Evolutionary conservation across 2,888 invertebrate genomes (phyloP), one percentile per base, ranked within the genome.

Genomic region (Bedellia somnulentella): DNA sequence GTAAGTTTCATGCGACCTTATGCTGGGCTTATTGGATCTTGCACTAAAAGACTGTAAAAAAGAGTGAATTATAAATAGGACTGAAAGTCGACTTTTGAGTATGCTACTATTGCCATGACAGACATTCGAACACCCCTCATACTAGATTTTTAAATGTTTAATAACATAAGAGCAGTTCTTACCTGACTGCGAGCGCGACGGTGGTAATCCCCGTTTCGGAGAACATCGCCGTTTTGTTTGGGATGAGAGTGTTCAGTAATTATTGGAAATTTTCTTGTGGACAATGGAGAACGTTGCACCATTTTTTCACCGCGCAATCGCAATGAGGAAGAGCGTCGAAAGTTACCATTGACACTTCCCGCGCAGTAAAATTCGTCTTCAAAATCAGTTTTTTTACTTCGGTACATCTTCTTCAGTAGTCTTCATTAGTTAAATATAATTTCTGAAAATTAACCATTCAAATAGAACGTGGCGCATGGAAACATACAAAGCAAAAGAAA

Each of bases 221-320:
- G 57, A 49, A 59, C 70, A 62, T 75, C 63, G 66, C 63, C 61
- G 60, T 60, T 57, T 43, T 56, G 58, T 52, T 71, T 71, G 27
- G 60, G 68, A 44, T 68, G 59, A 46, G 57, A 64, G 58, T 80
- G 79, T 78, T 82, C 81, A 77, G 80, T 80, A 78, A 82, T 80
- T 76, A 78, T 66, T 45, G 79, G 79, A 52, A 80, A 80, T 57
- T 70, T 60, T 67, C 56, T 75, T 56, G 63, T 70, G 57, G 61
- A 59, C 52, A 70, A 57, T 49, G 73, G 77, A 51, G 79, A 78
- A 39, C 75, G 73, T 48, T 70, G 75, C 66, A 71, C 62, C 67
- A 75, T 75, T 61, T 76, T 71, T 66, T 81, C 81, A 49, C 81
- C 82, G 61, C 83, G 83, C 80, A 85, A 54, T 51, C 85, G 82